Evolutionary conservation across 2,113 vertebrate genomes (phyloP).

Genomic region (Nettapus auritus): DNA sequence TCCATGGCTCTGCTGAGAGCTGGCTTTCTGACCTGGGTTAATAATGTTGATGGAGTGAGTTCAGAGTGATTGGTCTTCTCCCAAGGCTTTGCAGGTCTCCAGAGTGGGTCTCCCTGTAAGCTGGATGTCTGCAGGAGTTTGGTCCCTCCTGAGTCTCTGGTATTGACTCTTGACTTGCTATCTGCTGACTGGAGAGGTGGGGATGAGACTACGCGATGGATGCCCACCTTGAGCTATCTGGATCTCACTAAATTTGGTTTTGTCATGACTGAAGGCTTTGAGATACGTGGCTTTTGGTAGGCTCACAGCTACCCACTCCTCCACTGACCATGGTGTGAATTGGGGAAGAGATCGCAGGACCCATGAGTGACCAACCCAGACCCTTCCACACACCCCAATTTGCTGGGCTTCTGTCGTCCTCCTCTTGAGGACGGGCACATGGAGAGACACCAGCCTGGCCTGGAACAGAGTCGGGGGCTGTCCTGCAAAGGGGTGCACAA

Average conservation of each 20-base stretch:
- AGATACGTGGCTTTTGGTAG: neutral
- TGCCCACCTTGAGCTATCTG: neutral
- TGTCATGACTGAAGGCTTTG: neutral
- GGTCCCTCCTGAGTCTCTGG: neutral
- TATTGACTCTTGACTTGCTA: neutral
- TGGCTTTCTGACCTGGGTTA: neutral
- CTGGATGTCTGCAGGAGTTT: neutral
- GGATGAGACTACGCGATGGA: neutral
- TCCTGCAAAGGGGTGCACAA: neutral
- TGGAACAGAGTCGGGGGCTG: fast-evolving
- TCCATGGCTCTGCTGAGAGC: neutral
- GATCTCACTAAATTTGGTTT: neutral
- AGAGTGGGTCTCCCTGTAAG: neutral
- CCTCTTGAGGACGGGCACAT: neutral
- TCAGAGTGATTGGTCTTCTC: neutral
- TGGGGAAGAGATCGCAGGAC: neutral
- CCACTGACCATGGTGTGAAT: neutral
- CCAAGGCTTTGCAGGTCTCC: neutral
- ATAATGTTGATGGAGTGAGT: neutral
- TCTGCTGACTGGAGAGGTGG: neutral
- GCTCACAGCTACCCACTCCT: neutral
- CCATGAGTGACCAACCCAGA: neutral
- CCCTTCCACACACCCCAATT: neutral
- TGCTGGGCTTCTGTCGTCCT: neutral
- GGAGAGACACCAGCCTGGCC: neutral